Evolutionary conservation across 2,113 vertebrate species (phyloP).

Genomic region (Oxyruncus cristatus): DNA sequence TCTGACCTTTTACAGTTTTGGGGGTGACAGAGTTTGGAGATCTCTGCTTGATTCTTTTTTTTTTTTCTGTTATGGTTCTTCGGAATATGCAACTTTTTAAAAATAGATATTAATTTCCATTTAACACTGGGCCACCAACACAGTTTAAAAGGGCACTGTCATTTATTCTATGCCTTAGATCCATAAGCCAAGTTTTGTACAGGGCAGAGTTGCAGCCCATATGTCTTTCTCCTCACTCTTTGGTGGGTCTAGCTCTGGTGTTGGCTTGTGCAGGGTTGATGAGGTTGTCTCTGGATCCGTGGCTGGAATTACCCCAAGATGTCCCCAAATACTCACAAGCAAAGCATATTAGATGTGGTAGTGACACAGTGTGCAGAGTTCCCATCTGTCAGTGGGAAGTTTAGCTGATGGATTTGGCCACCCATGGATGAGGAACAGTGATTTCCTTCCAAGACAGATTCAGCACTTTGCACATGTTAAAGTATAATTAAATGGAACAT

Average conservation of each 20-base stretch:
- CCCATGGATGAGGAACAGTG: neutral
- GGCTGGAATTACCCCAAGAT: neutral
- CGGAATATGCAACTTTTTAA: neutral
- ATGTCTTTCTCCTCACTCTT: neutral
- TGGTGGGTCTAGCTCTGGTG: neutral
- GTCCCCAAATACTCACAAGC: neutral
- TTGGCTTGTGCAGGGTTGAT: neutral
- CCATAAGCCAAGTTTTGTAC: neutral
- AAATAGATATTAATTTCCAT: neutral
- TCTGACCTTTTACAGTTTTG: neutral
- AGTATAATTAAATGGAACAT: neutral
- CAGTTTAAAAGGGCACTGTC: neutral
- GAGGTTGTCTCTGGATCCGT: neutral
- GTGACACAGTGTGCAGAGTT: neutral
- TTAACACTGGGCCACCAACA: neutral
- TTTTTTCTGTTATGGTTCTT: neutral
- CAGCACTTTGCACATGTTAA: neutral
- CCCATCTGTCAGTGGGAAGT: neutral
- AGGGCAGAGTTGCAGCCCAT: accelerated
- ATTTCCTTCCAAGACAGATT: neutral
- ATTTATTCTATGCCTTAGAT: neutral
- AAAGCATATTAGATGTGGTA: neutral
- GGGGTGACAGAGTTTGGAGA: neutral
- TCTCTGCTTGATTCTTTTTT: neutral
- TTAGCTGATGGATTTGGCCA: neutral